Evolutionary conservation across 2,888 invertebrate species (phyloP).

Genomic region (Emmelina monodactyla): DNA sequence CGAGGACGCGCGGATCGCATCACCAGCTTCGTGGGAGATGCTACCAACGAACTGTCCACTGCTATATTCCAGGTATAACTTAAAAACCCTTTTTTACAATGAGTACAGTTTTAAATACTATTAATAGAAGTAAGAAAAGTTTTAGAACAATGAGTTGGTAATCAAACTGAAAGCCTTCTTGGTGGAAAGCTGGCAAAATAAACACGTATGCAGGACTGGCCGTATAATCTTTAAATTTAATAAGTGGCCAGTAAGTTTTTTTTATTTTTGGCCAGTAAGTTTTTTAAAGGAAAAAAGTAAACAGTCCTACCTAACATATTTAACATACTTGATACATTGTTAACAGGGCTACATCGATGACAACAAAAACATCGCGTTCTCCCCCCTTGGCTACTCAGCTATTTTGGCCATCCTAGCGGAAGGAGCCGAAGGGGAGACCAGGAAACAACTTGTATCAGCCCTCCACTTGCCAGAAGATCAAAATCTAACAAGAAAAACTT

Average conservation of each 20-base stretch:
- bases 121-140: too few species aligned
- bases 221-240: too few species aligned
- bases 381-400: slow-evolving; percentile 70
- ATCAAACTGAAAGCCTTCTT: neutral
- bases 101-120: too few species aligned
- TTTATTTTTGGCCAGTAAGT: neutral
- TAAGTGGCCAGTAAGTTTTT: too few species aligned
- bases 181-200: too few species aligned
- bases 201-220: too few species aligned
- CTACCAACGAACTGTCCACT: slow-evolving; percentile 57
- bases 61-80: slow-evolving; percentile 58
- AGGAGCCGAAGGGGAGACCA: slow-evolving; percentile 68
- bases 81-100: neutral
- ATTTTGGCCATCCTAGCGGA: slow-evolving; percentile 71
- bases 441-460: slow-evolving; percentile 62
- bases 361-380: slow-evolving; percentile 67
- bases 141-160: too few species aligned
- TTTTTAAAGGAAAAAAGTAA: neutral
- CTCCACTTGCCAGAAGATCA: slow-evolving; percentile 63
- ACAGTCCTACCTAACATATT: neutral
- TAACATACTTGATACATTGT: neutral
- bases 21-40: slow-evolving; percentile 57
- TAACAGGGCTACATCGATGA: slow-evolving; percentile 62
- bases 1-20: slow-evolving; percentile 34
- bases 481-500: slow-evolving; percentile 48